Evolutionary conservation across 2,113 vertebrate genomes (phyloP).

Genomic region (Leptobrachium leishanense): DNA sequence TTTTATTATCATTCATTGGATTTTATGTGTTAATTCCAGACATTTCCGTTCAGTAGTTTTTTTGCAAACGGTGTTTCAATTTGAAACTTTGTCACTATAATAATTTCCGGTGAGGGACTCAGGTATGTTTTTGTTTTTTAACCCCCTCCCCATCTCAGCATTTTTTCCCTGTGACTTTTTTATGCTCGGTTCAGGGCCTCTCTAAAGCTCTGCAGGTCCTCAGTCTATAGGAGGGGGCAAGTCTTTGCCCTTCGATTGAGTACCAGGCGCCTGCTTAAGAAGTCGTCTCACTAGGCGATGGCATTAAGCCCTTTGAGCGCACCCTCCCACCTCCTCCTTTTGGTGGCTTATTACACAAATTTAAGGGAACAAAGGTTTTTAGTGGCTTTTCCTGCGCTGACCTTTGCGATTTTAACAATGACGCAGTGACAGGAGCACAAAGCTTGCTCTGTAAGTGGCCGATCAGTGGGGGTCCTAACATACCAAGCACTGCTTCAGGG

Average conservation of each 20-base stretch:
- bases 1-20: too few species aligned
- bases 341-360: constrained; percentile 52
- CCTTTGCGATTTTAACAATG: constrained; percentile 46
- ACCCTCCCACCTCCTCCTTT: constrained; percentile 39
- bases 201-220: constrained; percentile 41
- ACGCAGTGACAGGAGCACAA: constrained; percentile 53
- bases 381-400: constrained; percentile 45
- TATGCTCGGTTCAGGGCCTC: not conserved
- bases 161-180: not conserved
- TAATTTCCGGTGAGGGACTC: not conserved
- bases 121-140: not conserved
- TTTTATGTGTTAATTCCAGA: too few species aligned
- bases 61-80: too few species aligned
- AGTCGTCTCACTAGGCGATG: constrained; percentile 24
- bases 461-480: fast-evolving
- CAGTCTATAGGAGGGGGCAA: constrained; percentile 7
- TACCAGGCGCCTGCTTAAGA: constrained; percentile 48
- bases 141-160: not conserved
- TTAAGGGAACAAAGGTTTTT: constrained; percentile 53
- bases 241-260: constrained; percentile 7
- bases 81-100: too few species aligned
- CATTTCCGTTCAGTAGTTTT: too few species aligned
- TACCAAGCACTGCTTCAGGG: not conserved
- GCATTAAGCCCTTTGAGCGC: constrained; percentile 44
- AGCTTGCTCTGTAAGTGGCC: constrained; percentile 36